Conservation (phyloP, 2,797 vertebrate genomes). For the Simalia tracyae region DNA sequence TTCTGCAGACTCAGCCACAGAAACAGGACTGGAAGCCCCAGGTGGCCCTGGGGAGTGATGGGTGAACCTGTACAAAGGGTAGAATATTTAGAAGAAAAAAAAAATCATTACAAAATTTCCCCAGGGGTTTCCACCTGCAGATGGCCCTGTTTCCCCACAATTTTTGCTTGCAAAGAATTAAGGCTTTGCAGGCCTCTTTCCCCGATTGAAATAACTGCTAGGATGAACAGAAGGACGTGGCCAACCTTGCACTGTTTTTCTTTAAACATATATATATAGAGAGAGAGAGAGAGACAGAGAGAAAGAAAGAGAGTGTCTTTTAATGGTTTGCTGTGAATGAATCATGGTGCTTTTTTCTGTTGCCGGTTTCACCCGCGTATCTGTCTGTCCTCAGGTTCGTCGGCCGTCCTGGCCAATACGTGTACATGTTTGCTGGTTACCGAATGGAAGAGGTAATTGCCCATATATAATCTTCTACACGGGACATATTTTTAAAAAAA, state of each 20-base stretch:
- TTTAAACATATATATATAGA: neutral
- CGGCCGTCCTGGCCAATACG: slow-evolving; percentile 90
- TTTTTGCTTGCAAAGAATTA: neutral
- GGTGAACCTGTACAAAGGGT: neutral
- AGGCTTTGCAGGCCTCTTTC: neutral
- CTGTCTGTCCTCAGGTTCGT: slow-evolving; percentile 82
- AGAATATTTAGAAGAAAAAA: neutral
- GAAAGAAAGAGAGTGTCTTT: no score
- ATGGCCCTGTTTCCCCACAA: neutral
- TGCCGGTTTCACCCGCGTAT: neutral
- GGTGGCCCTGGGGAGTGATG: neutral
- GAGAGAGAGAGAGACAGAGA: no score
- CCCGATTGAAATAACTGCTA: neutral
- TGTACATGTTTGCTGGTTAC: slow-evolving; percentile 90
- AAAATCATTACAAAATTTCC: neutral
- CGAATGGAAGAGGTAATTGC: slow-evolving; percentile 92
- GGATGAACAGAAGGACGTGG: neutral
- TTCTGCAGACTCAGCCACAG: neutral
- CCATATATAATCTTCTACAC: neutral
- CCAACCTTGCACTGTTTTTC: neutral
- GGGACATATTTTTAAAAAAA: neutral
- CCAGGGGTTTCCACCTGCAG: neutral
- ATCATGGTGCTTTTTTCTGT: neutral
- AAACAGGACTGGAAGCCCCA: neutral
- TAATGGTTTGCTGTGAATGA: neutral